phyloP scores from a whole-genome alignment of 2,888 invertebrate genomes.

The Entomobrya proxima region DNA sequence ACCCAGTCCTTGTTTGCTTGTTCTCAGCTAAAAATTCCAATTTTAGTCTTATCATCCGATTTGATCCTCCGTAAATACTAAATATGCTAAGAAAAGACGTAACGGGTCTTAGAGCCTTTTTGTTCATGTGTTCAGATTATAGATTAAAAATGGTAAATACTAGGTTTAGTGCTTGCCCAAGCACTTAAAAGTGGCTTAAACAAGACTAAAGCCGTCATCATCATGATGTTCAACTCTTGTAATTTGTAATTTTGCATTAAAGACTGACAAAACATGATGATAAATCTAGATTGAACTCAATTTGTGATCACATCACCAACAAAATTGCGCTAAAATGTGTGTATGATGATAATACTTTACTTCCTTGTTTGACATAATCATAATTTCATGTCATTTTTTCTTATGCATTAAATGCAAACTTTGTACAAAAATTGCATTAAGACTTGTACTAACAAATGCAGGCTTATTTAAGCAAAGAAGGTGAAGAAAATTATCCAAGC shows the following conservation, averaged over 20 bases:
- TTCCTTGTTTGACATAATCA: conserved; percentile 8
- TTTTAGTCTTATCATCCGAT: conserved; percentile 4
- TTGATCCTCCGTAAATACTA: conserved; percentile 20
- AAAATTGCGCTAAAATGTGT: background rate
- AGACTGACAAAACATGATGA: background rate
- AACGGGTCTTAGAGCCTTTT: no score
- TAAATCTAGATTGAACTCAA: conserved; percentile 1
- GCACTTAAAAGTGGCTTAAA: no score
- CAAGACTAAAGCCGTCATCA: no score
- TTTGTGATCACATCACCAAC: background rate
- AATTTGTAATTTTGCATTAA: no score
- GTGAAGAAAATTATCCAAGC: background rate
- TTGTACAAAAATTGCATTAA: background rate
- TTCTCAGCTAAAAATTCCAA: background rate
- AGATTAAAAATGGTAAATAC: no score
- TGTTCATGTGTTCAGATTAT: no score
- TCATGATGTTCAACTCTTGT: no score
- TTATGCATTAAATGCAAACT: background rate
- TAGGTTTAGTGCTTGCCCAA: no score
- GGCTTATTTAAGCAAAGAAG: background rate
- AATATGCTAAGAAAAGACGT: background rate
- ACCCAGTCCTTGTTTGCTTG: background rate
- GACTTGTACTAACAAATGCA: background rate
- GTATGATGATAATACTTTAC: background rate
- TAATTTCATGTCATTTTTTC: conserved; percentile 4